Percentiles rank a stretch among this genome's conserved stretches.
Evolutionary conservation across 2,888 invertebrate genomes (phyloP).

Genomic region (Coelogynopora nodosa): DNA sequence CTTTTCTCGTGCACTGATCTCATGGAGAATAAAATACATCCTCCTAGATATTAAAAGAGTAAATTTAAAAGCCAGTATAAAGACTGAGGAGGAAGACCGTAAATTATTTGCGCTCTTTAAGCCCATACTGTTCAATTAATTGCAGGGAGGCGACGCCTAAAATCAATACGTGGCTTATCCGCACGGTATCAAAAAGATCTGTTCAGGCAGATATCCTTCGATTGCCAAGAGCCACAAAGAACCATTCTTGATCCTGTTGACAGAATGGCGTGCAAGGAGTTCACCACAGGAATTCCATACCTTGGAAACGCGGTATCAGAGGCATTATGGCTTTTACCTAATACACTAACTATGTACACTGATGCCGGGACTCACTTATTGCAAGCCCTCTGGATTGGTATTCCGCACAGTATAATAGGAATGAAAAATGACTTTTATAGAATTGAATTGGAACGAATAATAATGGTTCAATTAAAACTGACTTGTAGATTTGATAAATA

Average conservation of each 20-base stretch:
- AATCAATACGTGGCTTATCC: slow-evolving; percentile 10
- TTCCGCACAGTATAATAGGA: no score
- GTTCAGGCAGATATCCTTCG: slow-evolving; percentile 19
- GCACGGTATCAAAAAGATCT: slow-evolving; percentile 1
- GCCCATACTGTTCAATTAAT: slow-evolving; percentile 1
- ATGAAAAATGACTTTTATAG: background rate
- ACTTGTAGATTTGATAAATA: no score
- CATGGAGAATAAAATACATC: no score
- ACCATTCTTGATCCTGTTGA: background rate
- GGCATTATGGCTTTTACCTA: no score
- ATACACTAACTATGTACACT: no score
- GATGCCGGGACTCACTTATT: no score
- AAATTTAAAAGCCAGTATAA: background rate
- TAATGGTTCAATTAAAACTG: background rate
- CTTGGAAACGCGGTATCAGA: no score
- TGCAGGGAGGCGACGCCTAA: background rate
- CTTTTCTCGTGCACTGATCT: background rate
- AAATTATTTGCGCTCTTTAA: slow-evolving; percentile 18
- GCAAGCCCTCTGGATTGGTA: no score
- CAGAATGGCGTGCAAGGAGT: background rate
- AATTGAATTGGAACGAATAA: background rate
- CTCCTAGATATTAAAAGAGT: background rate
- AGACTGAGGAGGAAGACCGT: background rate
- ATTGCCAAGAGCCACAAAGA: background rate
- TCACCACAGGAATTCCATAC: no score